Percentiles rank a stretch among this genome's conserved stretches.
phyloP scores from a whole-genome alignment of 2,888 invertebrate genomes.

The Cataglyphis livida region DNA sequence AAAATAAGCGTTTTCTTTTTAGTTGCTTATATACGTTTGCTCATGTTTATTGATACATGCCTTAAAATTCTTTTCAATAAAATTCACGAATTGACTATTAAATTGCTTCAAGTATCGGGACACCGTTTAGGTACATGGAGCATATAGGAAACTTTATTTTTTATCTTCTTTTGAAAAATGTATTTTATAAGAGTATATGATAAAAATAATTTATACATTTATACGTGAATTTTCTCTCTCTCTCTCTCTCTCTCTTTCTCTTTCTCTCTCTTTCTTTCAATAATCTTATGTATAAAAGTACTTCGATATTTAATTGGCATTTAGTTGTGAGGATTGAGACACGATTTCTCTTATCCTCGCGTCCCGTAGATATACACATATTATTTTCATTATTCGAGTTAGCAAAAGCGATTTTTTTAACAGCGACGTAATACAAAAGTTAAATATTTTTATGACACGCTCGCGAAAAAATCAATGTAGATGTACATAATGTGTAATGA shows the following conservation, averaged over 20 bases:
- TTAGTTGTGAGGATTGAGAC: constrained; percentile 52
- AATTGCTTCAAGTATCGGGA: constrained; percentile 30
- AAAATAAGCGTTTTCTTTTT: constrained; percentile 5
- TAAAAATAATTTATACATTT: constrained; percentile 67
- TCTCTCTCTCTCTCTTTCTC: constrained; percentile 16
- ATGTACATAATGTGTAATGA: not conserved
- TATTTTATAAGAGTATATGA: constrained; percentile 48
- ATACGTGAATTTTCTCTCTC: constrained; percentile 12
- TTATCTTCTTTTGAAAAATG: constrained; percentile 54
- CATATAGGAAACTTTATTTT: constrained; percentile 65
- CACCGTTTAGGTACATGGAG: constrained; percentile 65
- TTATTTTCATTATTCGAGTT: constrained; percentile 38
- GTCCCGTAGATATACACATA: constrained; percentile 16
- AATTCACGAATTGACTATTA: constrained; percentile 6
- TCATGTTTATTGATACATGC: not conserved
- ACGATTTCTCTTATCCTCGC: constrained; percentile 17
- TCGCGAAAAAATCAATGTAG: constrained; percentile 22
- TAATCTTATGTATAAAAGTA: constrained; percentile 71
- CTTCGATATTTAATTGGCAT: constrained; percentile 67
- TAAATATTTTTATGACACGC: constrained; percentile 43
- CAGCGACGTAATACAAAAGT: constrained; percentile 62
- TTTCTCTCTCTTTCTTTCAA: constrained; percentile 10
- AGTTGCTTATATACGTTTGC: not conserved
- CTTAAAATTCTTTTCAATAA: constrained; percentile 3
- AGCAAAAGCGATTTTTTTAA: constrained; percentile 64